Evolutionary conservation across 2,888 invertebrate genomes (phyloP), one percentile per base, ranked within the genome.

Genomic region (Volucella inanis): DNA sequence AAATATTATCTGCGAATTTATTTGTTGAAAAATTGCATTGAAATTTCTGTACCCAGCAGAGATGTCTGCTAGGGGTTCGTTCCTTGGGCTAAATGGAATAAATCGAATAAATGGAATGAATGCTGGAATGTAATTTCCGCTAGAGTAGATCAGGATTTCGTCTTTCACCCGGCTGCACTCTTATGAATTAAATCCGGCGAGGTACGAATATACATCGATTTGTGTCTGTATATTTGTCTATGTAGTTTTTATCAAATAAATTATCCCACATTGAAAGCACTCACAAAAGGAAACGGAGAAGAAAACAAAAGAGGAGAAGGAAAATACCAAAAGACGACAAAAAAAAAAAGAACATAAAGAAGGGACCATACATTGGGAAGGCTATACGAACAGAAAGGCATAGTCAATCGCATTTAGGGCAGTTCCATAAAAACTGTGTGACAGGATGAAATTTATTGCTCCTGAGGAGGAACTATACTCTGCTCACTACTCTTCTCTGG

Each of bases 371-470:
- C 12, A 47, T 59, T 11, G 70, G 22, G 39, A n/a, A 61, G 62
- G 52, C 43, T 75, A 50, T 65, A 52, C 57, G 41, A 71, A 52
- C 39, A 72, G 74, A 70, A 52, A 65, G 55, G 67, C 41, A 75
- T 75, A 85, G 59, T 71, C 59, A 68, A 81, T 61, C 81, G 62
- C 68, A 81, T 85, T 85, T 77, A 77, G 80, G 85, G 85, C 85
- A 85, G 64, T 85, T 59, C 71, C 72, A 85, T 81, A 72, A 85
- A 80, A 85, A 85, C 18, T 74, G 57, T 85, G 72, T 81, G 85
- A 85, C 85, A 85, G 85, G 80, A 76, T 72, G 45, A 68, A 81
- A 85, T 85, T 85, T 80, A 85, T 85, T 31, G 10, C 75, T 70
- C 10, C 57, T 65, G 47, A 59, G 71, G 85, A 80, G 38, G 68